These are phyloP conservation scores for Hylia prasina DNA, from an alignment of 2,113 vertebrate species.

Conservation along the genomic window DNA sequence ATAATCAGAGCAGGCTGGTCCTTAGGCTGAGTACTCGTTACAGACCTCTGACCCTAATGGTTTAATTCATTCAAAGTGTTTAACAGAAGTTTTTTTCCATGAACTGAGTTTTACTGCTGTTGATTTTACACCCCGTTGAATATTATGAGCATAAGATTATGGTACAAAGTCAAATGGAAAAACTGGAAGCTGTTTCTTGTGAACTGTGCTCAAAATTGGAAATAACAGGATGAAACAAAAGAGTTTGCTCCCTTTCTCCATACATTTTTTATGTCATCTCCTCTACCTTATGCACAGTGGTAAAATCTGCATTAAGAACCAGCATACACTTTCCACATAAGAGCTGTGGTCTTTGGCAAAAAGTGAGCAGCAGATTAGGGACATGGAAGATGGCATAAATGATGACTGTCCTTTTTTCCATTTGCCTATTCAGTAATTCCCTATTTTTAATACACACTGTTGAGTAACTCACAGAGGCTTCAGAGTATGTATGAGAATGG, in stretches of 20 bases:
- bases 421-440: conserved; percentile 59
- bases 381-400: background rate
- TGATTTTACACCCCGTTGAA: background rate
- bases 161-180: background rate
- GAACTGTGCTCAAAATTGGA: background rate
- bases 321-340: background rate
- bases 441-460: conserved; percentile 58
- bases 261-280: background rate
- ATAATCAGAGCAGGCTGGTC: background rate
- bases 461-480: conserved; percentile 43
- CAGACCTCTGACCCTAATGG: background rate
- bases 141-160: background rate
- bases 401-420: background rate
- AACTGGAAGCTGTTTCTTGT: background rate
- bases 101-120: background rate
- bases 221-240: background rate
- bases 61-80: background rate
- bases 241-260: background rate
- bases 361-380: background rate
- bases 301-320: background rate
- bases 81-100: background rate
- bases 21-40: background rate
- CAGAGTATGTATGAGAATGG: conserved; percentile 43
- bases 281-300: background rate
- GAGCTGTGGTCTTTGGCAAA: background rate